Evolutionary conservation across 2,888 invertebrate genomes (phyloP).

Genomic region (Esperia sulphurella): DNA sequence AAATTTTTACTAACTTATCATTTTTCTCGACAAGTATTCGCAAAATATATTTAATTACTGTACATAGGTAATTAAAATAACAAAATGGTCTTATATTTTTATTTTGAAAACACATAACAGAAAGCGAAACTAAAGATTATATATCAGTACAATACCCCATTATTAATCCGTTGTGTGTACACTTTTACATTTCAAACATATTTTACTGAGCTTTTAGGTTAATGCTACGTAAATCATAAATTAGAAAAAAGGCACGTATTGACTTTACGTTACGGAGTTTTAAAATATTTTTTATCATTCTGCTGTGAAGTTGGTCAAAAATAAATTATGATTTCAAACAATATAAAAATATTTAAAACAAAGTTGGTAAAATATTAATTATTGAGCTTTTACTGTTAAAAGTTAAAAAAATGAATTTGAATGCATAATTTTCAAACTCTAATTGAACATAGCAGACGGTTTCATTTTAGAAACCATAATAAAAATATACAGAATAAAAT

Average conservation of each 20-base stretch:
- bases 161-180: constrained; percentile 20
- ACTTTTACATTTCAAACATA: constrained; percentile 39
- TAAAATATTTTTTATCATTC: constrained; percentile 13
- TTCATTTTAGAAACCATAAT: too few species aligned
- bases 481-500: too few species aligned
- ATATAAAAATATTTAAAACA: too few species aligned
- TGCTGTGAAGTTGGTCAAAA: constrained; percentile 1
- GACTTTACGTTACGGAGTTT: constrained; percentile 36
- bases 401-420: not conserved
- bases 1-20: too few species aligned
- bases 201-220: constrained; percentile 53
- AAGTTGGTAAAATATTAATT: not conserved
- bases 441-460: too few species aligned
- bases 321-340: too few species aligned
- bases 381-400: too few species aligned
- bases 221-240: constrained; percentile 64
- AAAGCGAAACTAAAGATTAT: not conserved
- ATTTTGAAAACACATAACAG: not conserved
- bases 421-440: not conserved
- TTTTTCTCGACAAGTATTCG: too few species aligned
- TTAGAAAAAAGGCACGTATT: constrained; percentile 49
- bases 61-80: too few species aligned
- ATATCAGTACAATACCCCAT: constrained; percentile 32
- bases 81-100: too few species aligned
- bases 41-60: too few species aligned